Conservation (phyloP, 1,140 invertebrate genomes). For the Drosophila bifasciata region DNA sequence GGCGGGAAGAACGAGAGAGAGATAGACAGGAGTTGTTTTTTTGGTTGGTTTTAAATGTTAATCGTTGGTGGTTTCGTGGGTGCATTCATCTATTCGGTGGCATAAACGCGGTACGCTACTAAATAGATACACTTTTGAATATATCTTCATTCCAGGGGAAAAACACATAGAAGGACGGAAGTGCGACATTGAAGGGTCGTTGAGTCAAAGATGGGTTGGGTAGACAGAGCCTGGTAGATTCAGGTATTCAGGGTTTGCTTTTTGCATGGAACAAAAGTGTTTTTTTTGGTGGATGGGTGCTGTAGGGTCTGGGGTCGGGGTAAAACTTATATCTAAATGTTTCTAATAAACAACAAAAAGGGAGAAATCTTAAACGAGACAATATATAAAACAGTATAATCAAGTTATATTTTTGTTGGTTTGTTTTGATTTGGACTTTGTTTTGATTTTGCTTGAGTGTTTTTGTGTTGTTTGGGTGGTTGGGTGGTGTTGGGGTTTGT, state of each 20-base stretch:
- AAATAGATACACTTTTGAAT: constrained; percentile 35
- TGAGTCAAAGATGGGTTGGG: constrained; percentile 21
- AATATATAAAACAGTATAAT: constrained; percentile 65
- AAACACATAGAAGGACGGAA: constrained; percentile 27
- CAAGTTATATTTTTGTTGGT: constrained; percentile 47
- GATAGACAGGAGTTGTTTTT: constrained; percentile 80
- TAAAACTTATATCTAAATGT: constrained; percentile 66
- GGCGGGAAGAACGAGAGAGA: constrained; percentile 79
- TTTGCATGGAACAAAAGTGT: constrained; percentile 24
- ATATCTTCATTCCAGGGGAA: constrained; percentile 18
- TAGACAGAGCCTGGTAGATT: constrained; percentile 28
- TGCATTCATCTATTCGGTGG: constrained; percentile 70
- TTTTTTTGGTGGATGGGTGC: constrained; percentile 24
- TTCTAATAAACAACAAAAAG: constrained; percentile 66
- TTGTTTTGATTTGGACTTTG: constrained; percentile 40
- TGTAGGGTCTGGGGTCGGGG: constrained; percentile 34
- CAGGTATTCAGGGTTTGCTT: constrained; percentile 24
- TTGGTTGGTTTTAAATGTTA: constrained; percentile 76
- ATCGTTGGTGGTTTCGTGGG: constrained; percentile 76
- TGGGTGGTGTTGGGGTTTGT: constrained; percentile 32
- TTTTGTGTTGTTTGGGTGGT: constrained; percentile 34
- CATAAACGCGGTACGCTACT: constrained; percentile 58
- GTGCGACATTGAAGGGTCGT: constrained; percentile 55
- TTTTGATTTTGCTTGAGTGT: constrained; percentile 45
- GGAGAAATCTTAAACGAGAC: constrained; percentile 68